Percentiles rank a stretch among this genome's conserved stretches.
Conservation (phyloP, 1,140 invertebrate genomes). For the Pygmarrhopalites habei region DNA sequence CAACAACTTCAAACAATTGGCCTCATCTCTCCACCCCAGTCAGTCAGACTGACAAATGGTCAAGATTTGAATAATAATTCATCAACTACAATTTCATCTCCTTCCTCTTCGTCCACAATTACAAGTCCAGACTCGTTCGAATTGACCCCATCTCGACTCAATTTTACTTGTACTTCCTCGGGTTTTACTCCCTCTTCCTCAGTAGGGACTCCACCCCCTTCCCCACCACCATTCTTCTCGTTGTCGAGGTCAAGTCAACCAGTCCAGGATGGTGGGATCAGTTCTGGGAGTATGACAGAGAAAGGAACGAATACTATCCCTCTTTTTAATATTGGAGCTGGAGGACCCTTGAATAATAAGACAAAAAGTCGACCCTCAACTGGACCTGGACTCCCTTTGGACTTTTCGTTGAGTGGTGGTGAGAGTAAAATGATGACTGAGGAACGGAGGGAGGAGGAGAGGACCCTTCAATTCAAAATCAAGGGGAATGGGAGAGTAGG, state of each 20-base stretch:
- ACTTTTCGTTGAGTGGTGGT: too few species aligned
- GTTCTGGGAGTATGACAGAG: too few species aligned
- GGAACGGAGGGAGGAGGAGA: too few species aligned
- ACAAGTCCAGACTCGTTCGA: conserved; percentile 18
- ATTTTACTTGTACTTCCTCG: too few species aligned
- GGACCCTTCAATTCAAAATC: too few species aligned
- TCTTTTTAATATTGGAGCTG: background rate
- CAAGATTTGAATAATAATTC: conserved; percentile 36
- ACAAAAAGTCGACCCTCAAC: too few species aligned
- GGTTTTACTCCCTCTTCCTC: conserved; percentile 5
- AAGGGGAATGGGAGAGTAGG: too few species aligned
- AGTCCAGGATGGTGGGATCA: too few species aligned
- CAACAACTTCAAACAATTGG: conserved; percentile 5
- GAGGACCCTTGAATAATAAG: too few species aligned
- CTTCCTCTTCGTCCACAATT: conserved; percentile 7
- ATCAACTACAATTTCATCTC: background rate
- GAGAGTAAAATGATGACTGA: too few species aligned
- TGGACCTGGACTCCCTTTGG: conserved; percentile 1
- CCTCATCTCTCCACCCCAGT: conserved; percentile 9
- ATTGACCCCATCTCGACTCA: background rate
- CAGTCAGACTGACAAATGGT: too few species aligned
- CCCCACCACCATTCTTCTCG: conserved; percentile 17
- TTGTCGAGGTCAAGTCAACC: conserved; percentile 13
- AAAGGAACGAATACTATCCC: conserved; percentile 14
- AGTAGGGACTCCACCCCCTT: too few species aligned